Evolutionary conservation across 1,140 invertebrate species (phyloP).

Genomic region (Zeugodacus cucurbitae): DNA sequence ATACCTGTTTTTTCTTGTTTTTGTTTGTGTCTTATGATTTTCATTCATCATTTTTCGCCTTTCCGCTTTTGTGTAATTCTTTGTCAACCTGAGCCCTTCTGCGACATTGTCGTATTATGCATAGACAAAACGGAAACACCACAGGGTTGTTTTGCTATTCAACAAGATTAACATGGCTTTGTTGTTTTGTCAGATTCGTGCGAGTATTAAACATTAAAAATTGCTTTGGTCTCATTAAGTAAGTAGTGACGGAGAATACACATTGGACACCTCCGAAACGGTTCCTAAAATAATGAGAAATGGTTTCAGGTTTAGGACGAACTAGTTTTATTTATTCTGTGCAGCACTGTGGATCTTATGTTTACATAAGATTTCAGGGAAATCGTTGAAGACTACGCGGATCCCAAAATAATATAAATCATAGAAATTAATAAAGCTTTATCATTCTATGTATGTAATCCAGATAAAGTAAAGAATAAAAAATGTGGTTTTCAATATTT

Average conservation of each 20-base stretch:
- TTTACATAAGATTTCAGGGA: too few species aligned
- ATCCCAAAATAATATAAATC: too few species aligned
- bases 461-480: too few species aligned
- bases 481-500: too few species aligned
- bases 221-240: background rate
- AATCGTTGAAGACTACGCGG: too few species aligned
- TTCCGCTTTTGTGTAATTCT: background rate
- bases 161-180: background rate
- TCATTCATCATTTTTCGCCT: conserved; percentile 2
- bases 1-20: background rate
- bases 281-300: background rate
- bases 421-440: too few species aligned
- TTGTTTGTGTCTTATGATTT: background rate
- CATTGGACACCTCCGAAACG: background rate
- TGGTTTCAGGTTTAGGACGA: background rate
- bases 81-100: background rate
- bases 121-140: conserved; percentile 12
- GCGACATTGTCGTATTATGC: background rate
- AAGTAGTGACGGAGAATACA: background rate
- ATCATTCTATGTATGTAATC: too few species aligned
- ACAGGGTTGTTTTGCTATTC: background rate
- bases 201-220: background rate
- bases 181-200: background rate
- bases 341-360: too few species aligned
- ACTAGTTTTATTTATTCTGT: too few species aligned